Conservation (phyloP, 30 jellyfish, hydroid and myxozoan species). For the Euphysa ruthae region DNA sequence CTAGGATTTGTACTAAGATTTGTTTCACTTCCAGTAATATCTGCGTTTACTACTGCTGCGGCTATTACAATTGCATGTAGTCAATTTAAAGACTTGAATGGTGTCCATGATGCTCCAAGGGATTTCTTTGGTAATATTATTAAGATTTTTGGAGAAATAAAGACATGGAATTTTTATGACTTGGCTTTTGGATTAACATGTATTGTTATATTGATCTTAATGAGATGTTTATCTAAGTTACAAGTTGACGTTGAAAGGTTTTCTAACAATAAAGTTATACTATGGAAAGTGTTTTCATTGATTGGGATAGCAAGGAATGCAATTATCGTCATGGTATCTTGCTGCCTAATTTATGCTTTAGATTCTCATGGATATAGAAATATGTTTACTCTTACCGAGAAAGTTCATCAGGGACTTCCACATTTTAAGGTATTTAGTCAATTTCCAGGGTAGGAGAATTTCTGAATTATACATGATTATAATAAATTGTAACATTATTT, state of each 20-base stretch:
- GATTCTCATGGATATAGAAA: background rate
- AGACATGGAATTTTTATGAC: slow-evolving; percentile 58
- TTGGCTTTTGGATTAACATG: slow-evolving; percentile 46
- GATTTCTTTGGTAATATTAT: slow-evolving; percentile 31
- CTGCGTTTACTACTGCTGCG: slow-evolving; percentile 85
- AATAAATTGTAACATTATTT: no score
- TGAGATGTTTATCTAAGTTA: slow-evolving; percentile 34
- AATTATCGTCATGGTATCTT: slow-evolving; percentile 36
- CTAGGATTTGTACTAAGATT: slow-evolving; percentile 77
- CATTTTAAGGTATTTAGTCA: slow-evolving; percentile 51
- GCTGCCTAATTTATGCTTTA: slow-evolving; percentile 31
- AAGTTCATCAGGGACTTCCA: slow-evolving; percentile 62
- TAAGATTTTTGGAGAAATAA: slow-evolving; percentile 30
- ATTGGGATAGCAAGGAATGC: slow-evolving; percentile 76
- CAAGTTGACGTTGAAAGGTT: slow-evolving; percentile 4
- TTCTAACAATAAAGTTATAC: background rate
- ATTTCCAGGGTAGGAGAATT: no score
- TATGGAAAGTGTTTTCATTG: slow-evolving; percentile 37
- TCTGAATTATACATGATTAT: no score
- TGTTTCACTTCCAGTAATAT: slow-evolving; percentile 71
- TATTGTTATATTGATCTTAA: slow-evolving; percentile 34
- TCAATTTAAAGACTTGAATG: slow-evolving; percentile 57
- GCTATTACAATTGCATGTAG: slow-evolving; percentile 73
- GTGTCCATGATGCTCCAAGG: slow-evolving; percentile 48
- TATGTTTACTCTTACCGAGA: slow-evolving; percentile 43